Base-by-base conservation (phyloP, 1,140 invertebrate species). In the Neelides sp. region DNA sequence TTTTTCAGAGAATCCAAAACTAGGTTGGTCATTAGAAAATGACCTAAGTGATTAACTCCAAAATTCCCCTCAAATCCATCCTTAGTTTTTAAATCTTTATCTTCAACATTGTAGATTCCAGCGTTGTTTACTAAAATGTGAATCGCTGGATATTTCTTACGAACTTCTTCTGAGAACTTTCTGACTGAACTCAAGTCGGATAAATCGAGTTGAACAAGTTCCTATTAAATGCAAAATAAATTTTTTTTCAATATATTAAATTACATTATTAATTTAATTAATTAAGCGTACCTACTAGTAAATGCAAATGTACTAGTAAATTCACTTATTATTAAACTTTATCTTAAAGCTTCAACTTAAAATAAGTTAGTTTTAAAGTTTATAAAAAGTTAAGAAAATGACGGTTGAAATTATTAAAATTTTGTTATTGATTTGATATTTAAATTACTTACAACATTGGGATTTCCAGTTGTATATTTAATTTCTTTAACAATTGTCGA, bases 41-140 rank as follows among this genome's bases (percentile, higher is more conserved):
- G 86, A 10, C 81, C 82, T 30, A 86, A 70, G 61, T 86, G 78
- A 69, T 86, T 86, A 0, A 82, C 77, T 15, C 78, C 82, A 66
- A 86, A 78, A 65, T 85, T 80, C 35, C 78, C 77, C 68, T 92
- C 88, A 69, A 83, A 83, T 0, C 83, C 83, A 68, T 92, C 85
- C 59, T 75, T 68, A 1, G 84, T 89, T 37, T 65, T 65, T 1
- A 64, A 59, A 15, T 69, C 62, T 41, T 69, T 56, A 42, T 65
- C 68, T 2, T 75, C 64, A 12, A 75, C 73, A 36, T 74, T 69
- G 42, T 72, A 73, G 1, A 80, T 71, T 13, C 79, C 81, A 34
- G 83, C 83, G 66, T 86, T 86, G 63, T 85, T 83, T 23, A 87
- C 76, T 1, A 52, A 24, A 8, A 52, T 46, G 10, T 52, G 24